Conservation (phyloP, 2,888 invertebrate species). For the Sphecodes monilicornis region DNA sequence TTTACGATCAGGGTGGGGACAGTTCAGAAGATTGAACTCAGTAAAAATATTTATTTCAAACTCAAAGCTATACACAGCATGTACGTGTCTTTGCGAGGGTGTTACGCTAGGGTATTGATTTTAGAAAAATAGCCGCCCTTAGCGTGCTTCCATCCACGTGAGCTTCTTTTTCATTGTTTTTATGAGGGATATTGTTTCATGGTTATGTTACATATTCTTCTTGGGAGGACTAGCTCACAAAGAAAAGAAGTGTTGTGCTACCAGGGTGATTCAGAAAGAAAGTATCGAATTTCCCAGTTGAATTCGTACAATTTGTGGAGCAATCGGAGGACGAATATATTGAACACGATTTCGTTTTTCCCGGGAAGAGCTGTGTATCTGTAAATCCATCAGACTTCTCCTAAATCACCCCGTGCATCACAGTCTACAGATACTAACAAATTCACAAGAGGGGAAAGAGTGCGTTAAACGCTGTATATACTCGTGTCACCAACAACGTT, state of each 20-base stretch:
- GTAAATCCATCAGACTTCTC: neutral
- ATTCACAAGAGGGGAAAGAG: neutral
- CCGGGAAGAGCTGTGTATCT: neutral
- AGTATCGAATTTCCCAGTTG: neutral
- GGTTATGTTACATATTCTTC: conserved; percentile 32
- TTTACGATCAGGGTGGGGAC: neutral
- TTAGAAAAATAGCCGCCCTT: conserved; percentile 71
- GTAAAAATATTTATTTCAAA: conserved; percentile 77
- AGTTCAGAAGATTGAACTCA: conserved; percentile 48
- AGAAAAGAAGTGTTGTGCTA: conserved; percentile 19
- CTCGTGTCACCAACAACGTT: neutral
- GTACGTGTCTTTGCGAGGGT: conserved; percentile 38
- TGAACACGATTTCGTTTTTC: neutral
- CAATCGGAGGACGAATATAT: neutral
- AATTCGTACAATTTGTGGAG: neutral
- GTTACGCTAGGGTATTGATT: conserved; percentile 51
- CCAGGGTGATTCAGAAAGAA: neutral
- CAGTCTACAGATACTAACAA: neutral
- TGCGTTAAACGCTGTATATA: neutral
- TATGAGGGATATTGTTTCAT: neutral
- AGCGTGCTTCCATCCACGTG: conserved; percentile 34
- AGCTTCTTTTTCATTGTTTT: conserved; percentile 24
- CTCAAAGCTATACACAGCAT: conserved; percentile 67
- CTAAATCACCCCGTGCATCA: neutral
- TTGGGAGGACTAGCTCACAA: conserved; percentile 45